phyloP scores from a whole-genome alignment of 2,113 vertebrate species.

The Catharus minimus region DNA sequence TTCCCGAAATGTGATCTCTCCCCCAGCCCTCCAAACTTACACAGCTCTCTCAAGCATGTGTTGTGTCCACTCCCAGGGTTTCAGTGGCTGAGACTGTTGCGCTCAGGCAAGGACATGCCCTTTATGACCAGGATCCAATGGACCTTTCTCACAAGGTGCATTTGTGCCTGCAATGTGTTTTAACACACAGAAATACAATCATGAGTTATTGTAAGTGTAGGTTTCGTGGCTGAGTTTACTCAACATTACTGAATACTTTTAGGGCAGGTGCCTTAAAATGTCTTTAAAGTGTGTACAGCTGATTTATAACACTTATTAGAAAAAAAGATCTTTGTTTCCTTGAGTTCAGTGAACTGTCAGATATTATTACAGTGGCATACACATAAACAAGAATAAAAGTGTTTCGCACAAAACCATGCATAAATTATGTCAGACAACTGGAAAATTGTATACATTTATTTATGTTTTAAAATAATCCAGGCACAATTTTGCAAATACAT shows the following conservation, averaged over 20 bases:
- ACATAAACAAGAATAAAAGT: not conserved
- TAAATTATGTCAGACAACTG: constrained; percentile 16
- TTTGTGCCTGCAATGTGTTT: not conserved
- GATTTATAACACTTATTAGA: not conserved
- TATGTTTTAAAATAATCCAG: constrained; percentile 63
- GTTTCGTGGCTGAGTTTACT: not conserved
- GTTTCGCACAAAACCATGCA: not conserved
- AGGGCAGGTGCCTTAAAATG: not conserved
- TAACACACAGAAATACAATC: not conserved
- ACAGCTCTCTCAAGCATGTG: not conserved
- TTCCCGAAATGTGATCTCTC: not conserved
- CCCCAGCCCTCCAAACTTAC: not conserved
- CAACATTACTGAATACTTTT: not conserved
- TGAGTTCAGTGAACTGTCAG: not conserved
- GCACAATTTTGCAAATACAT: constrained; percentile 64
- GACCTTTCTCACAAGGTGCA: not conserved
- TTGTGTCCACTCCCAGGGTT: not conserved
- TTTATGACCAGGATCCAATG: not conserved
- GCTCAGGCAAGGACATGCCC: not conserved
- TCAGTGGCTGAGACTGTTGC: accelerated
- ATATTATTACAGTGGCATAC: not conserved
- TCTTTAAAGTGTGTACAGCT: not conserved
- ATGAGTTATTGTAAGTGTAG: not conserved
- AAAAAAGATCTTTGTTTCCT: not conserved
- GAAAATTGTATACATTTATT: constrained; percentile 68